phyloP scores from a whole-genome alignment of 2,113 vertebrate genomes.

The Panurus biarmicus region DNA sequence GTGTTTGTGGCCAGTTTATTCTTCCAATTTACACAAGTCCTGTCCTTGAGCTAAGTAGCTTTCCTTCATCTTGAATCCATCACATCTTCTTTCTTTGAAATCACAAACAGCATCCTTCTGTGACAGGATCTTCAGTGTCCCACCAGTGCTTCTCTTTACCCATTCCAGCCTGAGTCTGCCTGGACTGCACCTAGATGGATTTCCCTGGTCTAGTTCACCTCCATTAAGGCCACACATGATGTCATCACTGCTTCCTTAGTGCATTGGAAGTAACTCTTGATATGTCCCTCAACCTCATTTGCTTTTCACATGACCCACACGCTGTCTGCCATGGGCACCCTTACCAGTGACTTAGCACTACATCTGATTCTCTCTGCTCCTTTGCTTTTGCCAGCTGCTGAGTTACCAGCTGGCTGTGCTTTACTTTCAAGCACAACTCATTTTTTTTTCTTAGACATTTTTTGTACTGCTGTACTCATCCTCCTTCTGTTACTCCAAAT shows the following conservation, averaged over 20 bases:
- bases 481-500: not conserved
- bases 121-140: not conserved
- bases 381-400: not conserved
- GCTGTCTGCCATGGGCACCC: not conserved
- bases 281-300: not conserved
- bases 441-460: not conserved
- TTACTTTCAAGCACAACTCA: not conserved
- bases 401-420: not conserved
- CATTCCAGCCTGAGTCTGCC: not conserved
- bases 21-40: not conserved
- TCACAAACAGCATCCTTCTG: not conserved
- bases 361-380: not conserved
- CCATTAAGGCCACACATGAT: fast-evolving
- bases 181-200: not conserved
- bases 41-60: not conserved
- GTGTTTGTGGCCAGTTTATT: not conserved
- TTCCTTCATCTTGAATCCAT: not conserved
- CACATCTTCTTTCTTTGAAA: not conserved
- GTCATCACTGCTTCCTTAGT: not conserved
- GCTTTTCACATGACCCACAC: not conserved
- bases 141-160: not conserved
- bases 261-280: not conserved
- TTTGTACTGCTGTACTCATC: not conserved
- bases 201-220: not conserved
- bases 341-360: not conserved